phyloP scores from a whole-genome alignment of 2,797 vertebrate genomes.

The Amblyraja radiata region DNA sequence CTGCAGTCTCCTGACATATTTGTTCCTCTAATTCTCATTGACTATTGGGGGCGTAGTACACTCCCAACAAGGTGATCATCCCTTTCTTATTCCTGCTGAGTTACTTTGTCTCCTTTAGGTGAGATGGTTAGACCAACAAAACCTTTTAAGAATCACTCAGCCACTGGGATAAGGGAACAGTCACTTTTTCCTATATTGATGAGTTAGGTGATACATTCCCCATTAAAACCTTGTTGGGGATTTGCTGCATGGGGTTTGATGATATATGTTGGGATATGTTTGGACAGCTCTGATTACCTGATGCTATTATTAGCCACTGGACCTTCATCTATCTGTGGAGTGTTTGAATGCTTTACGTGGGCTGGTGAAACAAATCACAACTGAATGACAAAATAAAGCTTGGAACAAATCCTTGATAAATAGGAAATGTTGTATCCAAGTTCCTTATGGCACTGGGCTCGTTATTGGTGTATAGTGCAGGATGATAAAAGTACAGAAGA shows the following conservation, averaged over 20 bases:
- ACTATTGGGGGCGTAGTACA: no score
- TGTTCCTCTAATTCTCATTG: no score
- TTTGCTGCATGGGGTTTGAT: background rate
- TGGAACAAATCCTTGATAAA: background rate
- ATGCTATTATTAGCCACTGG: no score
- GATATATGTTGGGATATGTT: background rate
- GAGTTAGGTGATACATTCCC: background rate
- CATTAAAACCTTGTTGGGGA: background rate
- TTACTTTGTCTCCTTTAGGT: background rate
- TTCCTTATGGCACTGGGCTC: background rate
- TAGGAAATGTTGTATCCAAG: background rate
- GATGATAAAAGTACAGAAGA: background rate
- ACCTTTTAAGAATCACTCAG: background rate
- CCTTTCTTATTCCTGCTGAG: no score
- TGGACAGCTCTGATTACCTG: background rate
- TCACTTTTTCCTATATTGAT: background rate
- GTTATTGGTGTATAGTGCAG: no score
- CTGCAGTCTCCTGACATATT: no score
- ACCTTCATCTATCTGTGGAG: background rate
- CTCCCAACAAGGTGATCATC: no score
- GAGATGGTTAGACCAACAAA: background rate
- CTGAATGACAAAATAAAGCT: background rate
- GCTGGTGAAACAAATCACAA: background rate
- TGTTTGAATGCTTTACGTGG: background rate
- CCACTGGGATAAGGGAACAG: background rate